Base-by-base conservation (phyloP, 2,113 vertebrate species). In the Zingel zingel region DNA sequence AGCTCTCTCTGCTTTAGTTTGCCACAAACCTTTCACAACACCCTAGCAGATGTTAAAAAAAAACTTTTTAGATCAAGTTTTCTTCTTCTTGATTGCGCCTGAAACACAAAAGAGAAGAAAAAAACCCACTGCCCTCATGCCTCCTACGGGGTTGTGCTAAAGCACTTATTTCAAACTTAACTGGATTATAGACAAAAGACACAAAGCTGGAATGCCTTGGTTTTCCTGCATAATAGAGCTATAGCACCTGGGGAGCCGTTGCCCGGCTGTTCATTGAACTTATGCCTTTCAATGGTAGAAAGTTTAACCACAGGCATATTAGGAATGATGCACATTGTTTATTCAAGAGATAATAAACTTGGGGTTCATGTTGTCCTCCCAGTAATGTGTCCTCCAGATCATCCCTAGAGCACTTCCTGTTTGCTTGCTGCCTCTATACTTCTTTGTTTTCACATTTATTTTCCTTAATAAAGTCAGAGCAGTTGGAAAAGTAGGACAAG, bases 131-230 rank as follows among this genome's bases (percentile, higher is more conserved):
- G 77, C 62, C 79, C 85, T 76, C 83, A 45, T 76, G 27, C 91
- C 93, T 91, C 93, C 91, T 93, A 86, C 61, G 16, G 78, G 90
- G 90, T 94, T 95, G 87, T 93, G 91, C 80, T 95, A 94, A 96
- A 96, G 86, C 91, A 95, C 73, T 95, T 96, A 95, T 94, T 97
- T 96, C 86, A 91, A 94, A 67, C 87, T 95, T 95, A 97, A 96
- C 86, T 94, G 94, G 94, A 94, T 96, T 96, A 96, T 76, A 88
- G 62, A 90, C 87, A 89, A 92, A 93, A 82, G 81, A 92, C 79
- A 92, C 88, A 91, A 92, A 91, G 91, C 89, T 91, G 86, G 84
- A 90, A 93, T 94, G 94, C 85, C 89, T 81, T 71, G 85, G 88
- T 83, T 95, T 88, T 94, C 84, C 54, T 86, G 62, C 80, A 89